Conservation (phyloP, 2,113 vertebrate species). For the Ivindomyrus marchei region DNA sequence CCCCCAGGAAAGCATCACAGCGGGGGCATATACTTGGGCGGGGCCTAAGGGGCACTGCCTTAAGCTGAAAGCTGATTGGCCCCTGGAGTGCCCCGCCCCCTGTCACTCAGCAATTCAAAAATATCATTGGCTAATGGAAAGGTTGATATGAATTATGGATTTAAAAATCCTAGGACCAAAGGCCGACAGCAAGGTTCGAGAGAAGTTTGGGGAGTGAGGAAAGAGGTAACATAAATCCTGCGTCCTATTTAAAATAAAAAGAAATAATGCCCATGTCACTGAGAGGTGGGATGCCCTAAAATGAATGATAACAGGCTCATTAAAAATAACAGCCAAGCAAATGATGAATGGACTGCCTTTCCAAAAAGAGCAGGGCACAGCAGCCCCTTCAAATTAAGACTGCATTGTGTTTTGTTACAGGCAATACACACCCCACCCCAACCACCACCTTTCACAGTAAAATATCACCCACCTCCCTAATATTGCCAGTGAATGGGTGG, state of each 20-base stretch:
- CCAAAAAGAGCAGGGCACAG: constrained; percentile 59
- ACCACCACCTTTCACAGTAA: constrained; percentile 29
- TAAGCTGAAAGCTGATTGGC: neutral
- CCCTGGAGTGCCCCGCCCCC: neutral
- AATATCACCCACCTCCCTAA: constrained; percentile 41
- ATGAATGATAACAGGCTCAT: constrained; percentile 78
- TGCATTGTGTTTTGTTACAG: constrained; percentile 45
- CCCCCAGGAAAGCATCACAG: constrained; percentile 3
- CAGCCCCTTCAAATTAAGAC: constrained; percentile 62
- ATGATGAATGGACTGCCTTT: constrained; percentile 63
- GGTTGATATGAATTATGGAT: neutral
- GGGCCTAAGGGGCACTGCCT: neutral
- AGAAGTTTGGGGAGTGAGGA: constrained; percentile 36
- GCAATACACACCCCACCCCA: constrained; percentile 35
- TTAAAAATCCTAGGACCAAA: neutral
- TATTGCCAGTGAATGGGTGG: constrained; percentile 33
- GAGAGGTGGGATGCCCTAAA: constrained; percentile 74
- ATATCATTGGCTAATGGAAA: neutral
- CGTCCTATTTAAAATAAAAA: constrained; percentile 70
- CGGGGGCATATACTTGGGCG: neutral
- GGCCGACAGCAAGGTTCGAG: constrained; percentile 22
- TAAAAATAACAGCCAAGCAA: constrained; percentile 69
- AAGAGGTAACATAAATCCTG: constrained; percentile 66
- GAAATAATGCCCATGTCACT: constrained; percentile 71
- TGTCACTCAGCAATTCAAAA: neutral